Evolutionary conservation across 2,888 invertebrate genomes (phyloP), one percentile per base, ranked within the genome.

Genomic region (Lasioglossum marginatum): DNA sequence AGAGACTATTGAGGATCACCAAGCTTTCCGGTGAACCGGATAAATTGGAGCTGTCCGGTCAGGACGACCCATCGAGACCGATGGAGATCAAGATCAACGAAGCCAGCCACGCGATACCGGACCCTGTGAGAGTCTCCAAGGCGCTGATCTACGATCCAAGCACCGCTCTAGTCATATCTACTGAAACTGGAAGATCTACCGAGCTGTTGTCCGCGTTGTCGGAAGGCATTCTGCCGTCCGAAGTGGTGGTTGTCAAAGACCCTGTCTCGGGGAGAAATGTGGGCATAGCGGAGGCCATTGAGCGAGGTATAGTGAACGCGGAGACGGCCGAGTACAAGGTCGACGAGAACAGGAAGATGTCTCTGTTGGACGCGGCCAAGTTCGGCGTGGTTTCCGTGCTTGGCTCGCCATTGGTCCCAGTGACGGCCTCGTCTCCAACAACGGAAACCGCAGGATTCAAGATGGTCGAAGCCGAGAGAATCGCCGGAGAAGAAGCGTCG

Each of bases 61-160:
- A 95, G 8, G 92, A 96, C 16, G 95, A 96, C 86, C 90, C 91
- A 1, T 86, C 92, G 5, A 95, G 95, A 86, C 94, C 95, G 77
- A 95, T 94, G 2, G 96, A 96, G 93, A 94, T 96, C 14, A 95
- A 96, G 89, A 94, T 94, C 48, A 95, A 96, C 10, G 96, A 96
- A 72, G 95, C 95, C 66, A 94, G 93, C 71, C 92, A 92, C 1
- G 16, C 76, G 48, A 77, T 78, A 68, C 95, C 95, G 34, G 97
- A 97, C 94, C 98, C 97, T 0, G 95, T 98, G 16, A 97, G 97
- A 95, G 96, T 98, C 76, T 96, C 96, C 45, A 97, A 97, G 0
- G 97, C 97, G 12, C 96, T 97, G 6, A 97, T 98, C 87, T 98
- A 97, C 94, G 98, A 98, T 95, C 98, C 98, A 0, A 96, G 97